Percentiles rank a stretch among this genome's conserved stretches.
Evolutionary conservation across 2,113 vertebrate species (phyloP).

Genomic region (Labeo rohita): DNA sequence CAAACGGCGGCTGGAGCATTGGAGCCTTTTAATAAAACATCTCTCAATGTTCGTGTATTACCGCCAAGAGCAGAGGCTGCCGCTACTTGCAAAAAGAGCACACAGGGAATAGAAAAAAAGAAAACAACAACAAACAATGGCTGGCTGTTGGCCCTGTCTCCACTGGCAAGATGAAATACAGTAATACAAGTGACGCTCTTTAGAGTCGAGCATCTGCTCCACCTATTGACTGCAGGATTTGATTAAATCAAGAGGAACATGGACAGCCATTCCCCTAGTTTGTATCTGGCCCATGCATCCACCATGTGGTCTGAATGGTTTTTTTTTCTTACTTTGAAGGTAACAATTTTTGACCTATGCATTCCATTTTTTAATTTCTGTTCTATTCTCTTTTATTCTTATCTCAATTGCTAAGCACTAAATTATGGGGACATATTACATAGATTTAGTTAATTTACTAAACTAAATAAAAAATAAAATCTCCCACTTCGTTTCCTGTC

Average conservation of each 20-base stretch:
- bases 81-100: slow-evolving; percentile 17
- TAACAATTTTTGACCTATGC: background rate
- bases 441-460: too few relatives aligned
- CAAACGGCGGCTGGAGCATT: slow-evolving; percentile 50
- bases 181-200: slow-evolving; percentile 31
- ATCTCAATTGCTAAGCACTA: too few relatives aligned
- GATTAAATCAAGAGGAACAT: slow-evolving; percentile 40
- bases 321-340: background rate
- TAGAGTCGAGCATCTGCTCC: slow-evolving; percentile 21
- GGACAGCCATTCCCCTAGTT: slow-evolving; percentile 13
- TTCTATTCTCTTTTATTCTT: background rate
- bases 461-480: too few relatives aligned
- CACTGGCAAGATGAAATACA: slow-evolving; percentile 38
- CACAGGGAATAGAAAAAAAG: slow-evolving; percentile 31
- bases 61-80: slow-evolving; percentile 33
- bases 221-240: slow-evolving; percentile 24
- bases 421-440: background rate
- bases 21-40: slow-evolving; percentile 63
- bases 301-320: background rate
- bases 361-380: background rate
- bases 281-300: slow-evolving; percentile 3
- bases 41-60: slow-evolving; percentile 46
- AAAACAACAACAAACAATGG: slow-evolving; percentile 44
- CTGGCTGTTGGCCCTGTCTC: slow-evolving; percentile 41
- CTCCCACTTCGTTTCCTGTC: too few relatives aligned